These are phyloP conservation scores for Pipra filicauda DNA, from an alignment of 2,113 vertebrate genomes.

Conservation along the genomic window DNA sequence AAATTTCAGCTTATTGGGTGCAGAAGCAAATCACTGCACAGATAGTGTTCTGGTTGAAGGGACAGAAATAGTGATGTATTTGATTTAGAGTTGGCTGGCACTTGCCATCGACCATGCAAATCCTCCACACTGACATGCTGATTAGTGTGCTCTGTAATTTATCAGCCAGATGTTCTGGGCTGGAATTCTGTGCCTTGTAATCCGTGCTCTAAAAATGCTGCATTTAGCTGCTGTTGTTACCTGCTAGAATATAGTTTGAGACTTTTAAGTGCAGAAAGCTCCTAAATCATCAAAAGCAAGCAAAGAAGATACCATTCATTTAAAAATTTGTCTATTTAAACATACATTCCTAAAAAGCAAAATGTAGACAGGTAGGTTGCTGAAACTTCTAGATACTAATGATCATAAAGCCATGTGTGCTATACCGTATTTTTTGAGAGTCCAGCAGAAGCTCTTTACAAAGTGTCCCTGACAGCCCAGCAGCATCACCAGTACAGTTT, in stretches of 20 bases:
- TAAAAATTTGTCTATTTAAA: not conserved
- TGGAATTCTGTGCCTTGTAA: not conserved
- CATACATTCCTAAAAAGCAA: not conserved
- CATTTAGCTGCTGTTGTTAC: not conserved
- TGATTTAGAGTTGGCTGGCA: not conserved
- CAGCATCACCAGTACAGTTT: not conserved
- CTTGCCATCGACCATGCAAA: not conserved
- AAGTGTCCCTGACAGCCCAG: not conserved
- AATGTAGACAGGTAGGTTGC: not conserved
- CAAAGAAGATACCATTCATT: not conserved
- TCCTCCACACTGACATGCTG: not conserved
- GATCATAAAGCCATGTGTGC: not conserved
- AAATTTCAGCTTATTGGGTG: not conserved
- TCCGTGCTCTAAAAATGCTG: not conserved
- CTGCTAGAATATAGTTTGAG: not conserved
- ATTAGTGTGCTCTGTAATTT: not conserved
- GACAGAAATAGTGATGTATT: slow-evolving; percentile 1
- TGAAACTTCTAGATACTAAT: not conserved
- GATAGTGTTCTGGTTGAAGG: not conserved
- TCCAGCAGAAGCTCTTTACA: not conserved
- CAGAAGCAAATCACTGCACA: not conserved
- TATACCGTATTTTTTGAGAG: not conserved
- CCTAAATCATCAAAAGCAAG: not conserved
- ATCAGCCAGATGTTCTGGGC: not conserved
- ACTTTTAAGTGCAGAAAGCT: not conserved